A percentile compares a stretch with the other conserved stretches of the same genome.
phyloP scores from a whole-genome alignment of 1,140 invertebrate genomes.

The Drosophila neocordata region DNA sequence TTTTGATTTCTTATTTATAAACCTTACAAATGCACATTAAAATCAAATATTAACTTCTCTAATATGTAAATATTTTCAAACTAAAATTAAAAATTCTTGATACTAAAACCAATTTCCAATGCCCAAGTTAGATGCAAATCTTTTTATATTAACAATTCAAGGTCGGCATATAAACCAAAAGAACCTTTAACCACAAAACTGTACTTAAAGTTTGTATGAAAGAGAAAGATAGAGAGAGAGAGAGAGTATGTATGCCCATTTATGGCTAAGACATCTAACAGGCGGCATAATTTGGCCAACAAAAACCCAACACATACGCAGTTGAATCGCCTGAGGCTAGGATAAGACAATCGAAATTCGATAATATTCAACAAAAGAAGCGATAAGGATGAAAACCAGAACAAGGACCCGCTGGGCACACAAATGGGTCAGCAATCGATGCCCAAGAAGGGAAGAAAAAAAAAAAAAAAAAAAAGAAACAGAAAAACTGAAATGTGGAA shows the following conservation, averaged over 20 bases:
- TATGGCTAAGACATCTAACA: neutral
- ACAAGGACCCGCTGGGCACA: conserved; percentile 51
- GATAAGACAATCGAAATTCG: conserved; percentile 76
- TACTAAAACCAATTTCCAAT: too few species aligned
- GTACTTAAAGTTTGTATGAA: neutral
- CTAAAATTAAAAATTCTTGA: too few species aligned
- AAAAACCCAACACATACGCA: conserved; percentile 9
- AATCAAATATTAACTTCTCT: too few species aligned
- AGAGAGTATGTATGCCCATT: neutral
- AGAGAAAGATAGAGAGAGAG: too few species aligned
- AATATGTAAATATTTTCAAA: too few species aligned
- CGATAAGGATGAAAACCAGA: conserved; percentile 47
- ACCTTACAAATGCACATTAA: too few species aligned
- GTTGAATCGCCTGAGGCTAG: conserved; percentile 18
- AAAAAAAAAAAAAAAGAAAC: neutral
- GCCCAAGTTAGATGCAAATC: too few species aligned
- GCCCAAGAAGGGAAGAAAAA: conserved; percentile 11
- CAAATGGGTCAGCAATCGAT: conserved; percentile 61
- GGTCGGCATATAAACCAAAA: neutral
- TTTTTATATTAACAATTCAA: neutral
- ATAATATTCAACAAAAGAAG: conserved; percentile 64
- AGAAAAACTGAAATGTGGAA: conserved; percentile 43
- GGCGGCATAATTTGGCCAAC: conserved; percentile 1
- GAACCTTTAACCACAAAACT: neutral
- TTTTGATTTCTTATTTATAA: too few species aligned